phyloP scores from a whole-genome alignment of 2,113 vertebrate species.

The Sardina pilchardus region DNA sequence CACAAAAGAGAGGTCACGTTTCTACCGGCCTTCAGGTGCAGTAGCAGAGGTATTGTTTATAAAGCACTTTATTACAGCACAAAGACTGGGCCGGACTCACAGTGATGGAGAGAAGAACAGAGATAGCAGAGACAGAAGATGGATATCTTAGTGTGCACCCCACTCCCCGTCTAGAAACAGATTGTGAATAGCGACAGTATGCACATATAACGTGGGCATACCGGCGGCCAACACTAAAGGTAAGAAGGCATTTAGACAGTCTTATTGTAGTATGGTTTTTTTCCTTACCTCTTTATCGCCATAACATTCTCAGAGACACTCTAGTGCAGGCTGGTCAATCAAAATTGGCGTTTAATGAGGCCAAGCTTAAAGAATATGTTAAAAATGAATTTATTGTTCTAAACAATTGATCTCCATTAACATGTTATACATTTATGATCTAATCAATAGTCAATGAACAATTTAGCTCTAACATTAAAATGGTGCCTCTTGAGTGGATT shows the following conservation, averaged over 20 bases:
- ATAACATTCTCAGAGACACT: slow-evolving; percentile 94
- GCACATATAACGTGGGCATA: slow-evolving; percentile 81
- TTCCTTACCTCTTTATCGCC: slow-evolving; percentile 99
- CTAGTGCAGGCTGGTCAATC: slow-evolving; percentile 94
- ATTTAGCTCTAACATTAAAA: slow-evolving; percentile 88
- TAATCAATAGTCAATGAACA: slow-evolving; percentile 88
- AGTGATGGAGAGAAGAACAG: slow-evolving; percentile 62
- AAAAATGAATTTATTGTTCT: slow-evolving; percentile 94
- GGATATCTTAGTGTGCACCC: slow-evolving; percentile 81
- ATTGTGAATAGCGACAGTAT: slow-evolving; percentile 84
- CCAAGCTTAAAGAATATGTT: slow-evolving; percentile 92
- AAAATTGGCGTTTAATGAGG: slow-evolving; percentile 95
- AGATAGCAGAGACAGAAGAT: slow-evolving; percentile 86
- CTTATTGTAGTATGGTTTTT: slow-evolving; percentile 80
- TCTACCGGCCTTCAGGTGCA: slow-evolving; percentile 88
- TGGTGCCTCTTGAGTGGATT: slow-evolving; percentile 85
- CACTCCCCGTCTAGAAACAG: slow-evolving; percentile 78
- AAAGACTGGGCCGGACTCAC: slow-evolving; percentile 88
- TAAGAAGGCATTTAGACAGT: slow-evolving; percentile 83
- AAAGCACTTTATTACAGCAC: slow-evolving; percentile 91
- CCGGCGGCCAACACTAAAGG: slow-evolving; percentile 80
- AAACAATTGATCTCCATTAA: slow-evolving; percentile 87
- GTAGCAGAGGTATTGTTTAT: slow-evolving; percentile 80
- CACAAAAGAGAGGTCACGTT: slow-evolving; percentile 94
- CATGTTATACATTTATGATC: slow-evolving; percentile 89